Evolutionary conservation across 2,113 vertebrate species (phyloP), one percentile per base, ranked within the genome.

Genomic region (Pedetes capensis): DNA sequence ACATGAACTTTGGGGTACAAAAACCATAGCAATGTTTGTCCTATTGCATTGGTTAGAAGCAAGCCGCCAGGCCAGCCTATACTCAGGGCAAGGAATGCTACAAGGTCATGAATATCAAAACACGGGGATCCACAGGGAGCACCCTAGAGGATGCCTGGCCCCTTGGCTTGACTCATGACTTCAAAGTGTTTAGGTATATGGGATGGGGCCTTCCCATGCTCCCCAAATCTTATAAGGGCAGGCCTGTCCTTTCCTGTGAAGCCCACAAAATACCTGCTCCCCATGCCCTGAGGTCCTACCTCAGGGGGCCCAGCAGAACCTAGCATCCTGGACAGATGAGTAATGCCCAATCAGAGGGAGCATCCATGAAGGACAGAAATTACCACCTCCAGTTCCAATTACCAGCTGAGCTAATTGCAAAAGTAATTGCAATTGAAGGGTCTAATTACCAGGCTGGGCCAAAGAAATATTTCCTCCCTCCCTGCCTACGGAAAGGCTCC

Each of bases 341-440:
- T 47, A 69, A 85, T 92, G 72, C 90, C 84, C 78, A 51, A 22
- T 64, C 96, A 42, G 61, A 93, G 90, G 59, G 13, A 64, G 76
- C 66, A 23, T 51, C 91, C 0, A 0, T 83, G 94, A 96, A 96
- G 94, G 96, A 91, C 85, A 95, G 96, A 97, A 97, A 97, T 97
- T 97, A 78, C 96, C 97, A 97, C 98, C 97, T 98, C 96, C 97
- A 94, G 96, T 97, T 98, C 97, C 98, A 98, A 98, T 98, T 98
- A 98, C 96, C 97, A 97, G 94, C 97, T 98, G 97, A 97, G 88
- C 97, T 98, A 98, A 98, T 98, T 98, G 97, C 97, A 98, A 98
- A 98, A 98, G 97, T 98, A 98, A 98, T 98, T 98, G 97, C 97
- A 97, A 98, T 95, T 97, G 97, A 98, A 98, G 97, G 97, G 88